Conservation (phyloP, 2,113 vertebrate genomes). For the Poecile atricapillus region DNA sequence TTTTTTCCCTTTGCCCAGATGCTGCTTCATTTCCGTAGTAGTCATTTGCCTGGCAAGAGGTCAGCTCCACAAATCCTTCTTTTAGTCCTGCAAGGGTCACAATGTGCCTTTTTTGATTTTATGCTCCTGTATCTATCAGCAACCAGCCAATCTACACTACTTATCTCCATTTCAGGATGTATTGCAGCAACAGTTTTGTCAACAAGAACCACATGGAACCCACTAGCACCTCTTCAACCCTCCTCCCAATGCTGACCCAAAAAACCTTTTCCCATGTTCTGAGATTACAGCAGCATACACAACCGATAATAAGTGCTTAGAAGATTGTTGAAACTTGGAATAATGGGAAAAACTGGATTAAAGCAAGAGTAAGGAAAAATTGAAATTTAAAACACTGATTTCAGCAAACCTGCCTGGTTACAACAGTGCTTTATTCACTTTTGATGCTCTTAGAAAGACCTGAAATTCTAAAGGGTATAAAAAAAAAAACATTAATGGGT, state of each 20-base stretch:
- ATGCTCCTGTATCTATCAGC: not conserved
- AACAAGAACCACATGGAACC: not conserved
- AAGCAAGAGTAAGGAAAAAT: not conserved
- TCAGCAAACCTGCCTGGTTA: not conserved
- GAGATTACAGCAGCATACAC: not conserved
- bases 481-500: not conserved
- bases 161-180: not conserved
- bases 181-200: not conserved
- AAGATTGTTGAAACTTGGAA: not conserved
- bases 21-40: not conserved
- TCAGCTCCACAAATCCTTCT: not conserved
- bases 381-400: not conserved
- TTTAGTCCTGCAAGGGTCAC: not conserved
- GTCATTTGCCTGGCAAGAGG: not conserved
- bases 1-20: not conserved
- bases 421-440: not conserved
- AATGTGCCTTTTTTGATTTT: not conserved
- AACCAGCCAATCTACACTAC: not conserved
- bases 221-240: not conserved
- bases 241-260: fast-evolving
- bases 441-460: not conserved
- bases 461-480: not conserved
- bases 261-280: not conserved
- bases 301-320: not conserved
- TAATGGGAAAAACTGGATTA: not conserved